Base-by-base conservation (phyloP, 2,113 vertebrate genomes). In the Ondatra zibethicus region DNA sequence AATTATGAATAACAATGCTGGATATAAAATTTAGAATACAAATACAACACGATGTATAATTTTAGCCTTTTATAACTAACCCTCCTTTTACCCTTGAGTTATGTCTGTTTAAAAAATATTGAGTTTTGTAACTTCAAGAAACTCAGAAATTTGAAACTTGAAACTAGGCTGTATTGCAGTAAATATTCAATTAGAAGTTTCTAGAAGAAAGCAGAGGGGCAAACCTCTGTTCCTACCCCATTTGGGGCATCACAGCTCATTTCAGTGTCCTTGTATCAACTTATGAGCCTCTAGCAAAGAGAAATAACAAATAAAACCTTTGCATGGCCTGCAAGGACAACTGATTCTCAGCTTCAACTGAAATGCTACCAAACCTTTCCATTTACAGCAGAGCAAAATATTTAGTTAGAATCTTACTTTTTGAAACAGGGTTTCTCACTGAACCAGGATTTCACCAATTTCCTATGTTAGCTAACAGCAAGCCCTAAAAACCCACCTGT, bases 101-200 rank as follows among this genome's bases (percentile, higher is more conserved):
- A 19, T 68, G 31, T 5, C 65, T 93, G 42, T 0, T 92, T 36
- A 93, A 91, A 91, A 92, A 90, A 88, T 80, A 68, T 1, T 89
- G 36, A 70, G 50, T 91, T 85, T 80, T 93, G 31, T 9, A 72
- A 94, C 36, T 75, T 88, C 17, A 93, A 85, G 29, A 68, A 94
- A 88, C 7, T 68, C 12, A 39, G 58, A 4, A 65, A 70, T n/a
- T 86, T 58, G 73, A 86, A 80, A 23, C 78, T 91, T 76, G 93
- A 89, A 96, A 72, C 70, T 81, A 31, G 65, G 2, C 70, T 21
- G 29, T 55, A 80, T 93, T 65, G 39, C 39, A 42, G 13, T 42
- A 66, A 88, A 42, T 81, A 80, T 85, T 91, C 75, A 81, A 7
- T 84, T 66, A 65, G 82, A 93, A 31, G 12, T 91, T 76, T 95